These are phyloP conservation scores for Glyphotaelius pellucidus DNA, from an alignment of 2,888 invertebrate species.

Conservation along the genomic window DNA sequence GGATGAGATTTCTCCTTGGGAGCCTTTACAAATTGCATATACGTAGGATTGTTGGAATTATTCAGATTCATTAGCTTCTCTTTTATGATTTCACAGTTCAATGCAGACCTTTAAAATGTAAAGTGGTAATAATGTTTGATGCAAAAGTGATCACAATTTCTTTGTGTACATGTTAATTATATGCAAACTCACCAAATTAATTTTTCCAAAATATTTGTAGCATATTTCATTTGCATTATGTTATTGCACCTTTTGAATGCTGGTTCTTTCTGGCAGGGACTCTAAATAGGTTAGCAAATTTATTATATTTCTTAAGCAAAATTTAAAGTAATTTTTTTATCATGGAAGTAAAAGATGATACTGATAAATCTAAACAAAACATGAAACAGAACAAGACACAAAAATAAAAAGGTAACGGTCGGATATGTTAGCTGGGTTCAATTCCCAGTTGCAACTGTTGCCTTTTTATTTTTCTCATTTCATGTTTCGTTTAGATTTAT, in stretches of 20 bases:
- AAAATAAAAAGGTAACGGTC: too few relatives aligned
- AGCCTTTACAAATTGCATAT: constrained; percentile 28
- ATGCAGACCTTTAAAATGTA: constrained; percentile 23
- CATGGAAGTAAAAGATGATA: too few relatives aligned
- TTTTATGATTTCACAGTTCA: constrained; percentile 39
- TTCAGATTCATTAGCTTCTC: constrained; percentile 28
- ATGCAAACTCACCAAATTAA: constrained; percentile 40
- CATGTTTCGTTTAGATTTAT: too few relatives aligned
- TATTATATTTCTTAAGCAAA: not conserved
- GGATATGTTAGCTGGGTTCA: too few relatives aligned
- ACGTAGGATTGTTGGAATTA: constrained; percentile 48
- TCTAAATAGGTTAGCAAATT: constrained; percentile 5
- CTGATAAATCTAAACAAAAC: too few relatives aligned
- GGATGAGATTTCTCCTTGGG: constrained; percentile 17
- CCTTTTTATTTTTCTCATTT: too few relatives aligned
- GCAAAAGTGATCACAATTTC: not conserved
- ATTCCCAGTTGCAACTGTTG: too few relatives aligned
- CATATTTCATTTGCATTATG: constrained; percentile 38
- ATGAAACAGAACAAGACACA: too few relatives aligned
- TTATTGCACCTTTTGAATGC: not conserved
- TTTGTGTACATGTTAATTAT: too few relatives aligned
- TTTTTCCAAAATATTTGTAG: constrained; percentile 27
- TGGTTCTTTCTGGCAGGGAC: not conserved
- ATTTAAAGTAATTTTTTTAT: too few relatives aligned
- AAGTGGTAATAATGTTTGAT: not conserved